A percentile compares a stretch with the other conserved stretches of the same genome.
Conservation (phyloP, 1,140 invertebrate species). For the Microplitis mediator region DNA sequence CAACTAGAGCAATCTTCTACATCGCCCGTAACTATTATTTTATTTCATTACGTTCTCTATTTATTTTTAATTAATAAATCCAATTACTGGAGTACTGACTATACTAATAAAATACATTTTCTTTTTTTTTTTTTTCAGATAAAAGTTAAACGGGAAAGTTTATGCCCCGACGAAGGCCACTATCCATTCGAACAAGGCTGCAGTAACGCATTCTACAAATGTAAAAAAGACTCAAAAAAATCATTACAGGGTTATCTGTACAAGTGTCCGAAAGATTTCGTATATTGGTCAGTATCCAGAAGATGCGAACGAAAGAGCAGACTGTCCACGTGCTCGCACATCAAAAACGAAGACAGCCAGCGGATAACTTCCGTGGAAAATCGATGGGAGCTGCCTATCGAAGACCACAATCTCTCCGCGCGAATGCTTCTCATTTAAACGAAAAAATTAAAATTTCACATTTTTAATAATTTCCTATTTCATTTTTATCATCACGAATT, state of each 20-base stretch:
- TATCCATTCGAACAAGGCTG: constrained; percentile 71
- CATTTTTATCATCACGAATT: neutral
- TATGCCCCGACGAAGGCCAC: constrained; percentile 74
- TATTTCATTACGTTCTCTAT: too few relatives aligned
- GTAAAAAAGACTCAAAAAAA: constrained; percentile 61
- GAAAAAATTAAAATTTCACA: neutral
- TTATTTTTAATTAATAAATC: too few relatives aligned
- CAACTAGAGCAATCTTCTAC: constrained; percentile 61
- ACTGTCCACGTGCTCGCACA: constrained; percentile 65
- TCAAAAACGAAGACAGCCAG: constrained; percentile 35
- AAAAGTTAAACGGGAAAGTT: constrained; percentile 60
- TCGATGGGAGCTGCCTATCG: constrained; percentile 51
- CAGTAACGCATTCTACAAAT: constrained; percentile 77
- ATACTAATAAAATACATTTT: neutral
- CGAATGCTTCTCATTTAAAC: constrained; percentile 31
- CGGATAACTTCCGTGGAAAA: constrained; percentile 43
- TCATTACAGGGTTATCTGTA: constrained; percentile 73
- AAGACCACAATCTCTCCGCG: constrained; percentile 51
- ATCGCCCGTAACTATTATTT: constrained; percentile 62
- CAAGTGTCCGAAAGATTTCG: constrained; percentile 76
- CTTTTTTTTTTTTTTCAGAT: constrained; percentile 64
- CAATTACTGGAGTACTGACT: neutral
- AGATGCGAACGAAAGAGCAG: constrained; percentile 71
- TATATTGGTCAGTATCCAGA: constrained; percentile 78
- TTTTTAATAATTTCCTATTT: neutral